Evolutionary conservation across 2,888 invertebrate genomes (phyloP).

Genomic region (Halictus ligatus): DNA sequence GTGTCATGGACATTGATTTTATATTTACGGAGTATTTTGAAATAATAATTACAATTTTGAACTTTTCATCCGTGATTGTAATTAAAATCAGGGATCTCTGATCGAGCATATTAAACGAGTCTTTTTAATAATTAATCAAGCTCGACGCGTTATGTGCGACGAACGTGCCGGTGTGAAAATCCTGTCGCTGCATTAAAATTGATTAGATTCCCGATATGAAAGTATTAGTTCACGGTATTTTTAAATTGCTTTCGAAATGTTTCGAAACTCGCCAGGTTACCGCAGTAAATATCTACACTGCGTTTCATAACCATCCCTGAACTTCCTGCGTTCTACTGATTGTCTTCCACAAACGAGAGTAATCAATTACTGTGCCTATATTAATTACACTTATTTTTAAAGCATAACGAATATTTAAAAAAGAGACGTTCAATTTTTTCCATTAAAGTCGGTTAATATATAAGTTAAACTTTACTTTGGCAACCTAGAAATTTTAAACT

Average conservation of each 20-base stretch:
- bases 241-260: not conserved
- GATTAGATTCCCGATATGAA: not conserved
- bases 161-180: not conserved
- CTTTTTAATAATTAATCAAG: not conserved
- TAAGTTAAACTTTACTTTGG: no score
- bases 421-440: no score
- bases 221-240: not conserved
- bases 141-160: constrained; percentile 23
- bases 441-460: no score
- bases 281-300: not conserved
- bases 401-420: no score
- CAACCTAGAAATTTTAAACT: no score
- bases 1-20: not conserved
- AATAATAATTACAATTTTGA: not conserved
- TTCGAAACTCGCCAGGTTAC: not conserved
- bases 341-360: not conserved
- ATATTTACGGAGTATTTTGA: not conserved
- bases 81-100: not conserved
- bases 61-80: not conserved
- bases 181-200: not conserved
- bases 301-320: not conserved
- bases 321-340: not conserved
- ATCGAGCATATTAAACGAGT: not conserved
- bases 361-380: not conserved
- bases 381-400: no score